Conservation (phyloP, 2,888 invertebrate genomes). For the Timema cristinae region DNA sequence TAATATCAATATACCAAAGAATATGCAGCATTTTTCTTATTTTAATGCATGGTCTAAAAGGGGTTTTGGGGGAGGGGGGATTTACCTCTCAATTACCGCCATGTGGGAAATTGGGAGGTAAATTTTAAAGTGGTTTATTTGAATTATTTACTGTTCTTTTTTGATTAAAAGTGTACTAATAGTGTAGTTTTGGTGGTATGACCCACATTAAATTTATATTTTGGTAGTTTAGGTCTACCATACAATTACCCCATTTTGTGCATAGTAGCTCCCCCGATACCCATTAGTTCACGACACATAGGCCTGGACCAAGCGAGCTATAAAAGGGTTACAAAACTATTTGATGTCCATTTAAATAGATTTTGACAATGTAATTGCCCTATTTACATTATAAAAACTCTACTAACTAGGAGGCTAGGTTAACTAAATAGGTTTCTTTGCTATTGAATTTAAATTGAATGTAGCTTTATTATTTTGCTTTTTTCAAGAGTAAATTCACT, state of each 20-base stretch:
- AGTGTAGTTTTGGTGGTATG: constrained; percentile 1
- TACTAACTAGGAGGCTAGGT: too few species aligned
- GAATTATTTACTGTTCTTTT: neutral
- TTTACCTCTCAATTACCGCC: neutral
- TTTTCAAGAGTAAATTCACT: too few species aligned
- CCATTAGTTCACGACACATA: too few species aligned
- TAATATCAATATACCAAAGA: neutral
- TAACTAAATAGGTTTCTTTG: too few species aligned
- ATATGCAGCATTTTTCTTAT: constrained; percentile 3
- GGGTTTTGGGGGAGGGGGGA: neutral
- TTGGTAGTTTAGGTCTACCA: neutral
- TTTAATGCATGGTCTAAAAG: neutral
- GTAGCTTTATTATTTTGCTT: too few species aligned
- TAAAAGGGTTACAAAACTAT: too few species aligned
- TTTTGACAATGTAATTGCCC: too few species aligned
- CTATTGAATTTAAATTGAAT: too few species aligned
- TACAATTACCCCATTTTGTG: neutral
- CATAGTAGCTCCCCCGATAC: too few species aligned
- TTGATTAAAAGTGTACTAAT: neutral
- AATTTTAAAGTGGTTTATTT: neutral
- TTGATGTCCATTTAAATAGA: too few species aligned
- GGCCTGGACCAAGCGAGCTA: too few species aligned
- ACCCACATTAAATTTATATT: constrained; percentile 3
- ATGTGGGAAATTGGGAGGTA: neutral
- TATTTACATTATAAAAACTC: too few species aligned